These are phyloP conservation scores for Achroia grisella DNA, from an alignment of 1,140 invertebrate genomes.

Conservation along the genomic window DNA sequence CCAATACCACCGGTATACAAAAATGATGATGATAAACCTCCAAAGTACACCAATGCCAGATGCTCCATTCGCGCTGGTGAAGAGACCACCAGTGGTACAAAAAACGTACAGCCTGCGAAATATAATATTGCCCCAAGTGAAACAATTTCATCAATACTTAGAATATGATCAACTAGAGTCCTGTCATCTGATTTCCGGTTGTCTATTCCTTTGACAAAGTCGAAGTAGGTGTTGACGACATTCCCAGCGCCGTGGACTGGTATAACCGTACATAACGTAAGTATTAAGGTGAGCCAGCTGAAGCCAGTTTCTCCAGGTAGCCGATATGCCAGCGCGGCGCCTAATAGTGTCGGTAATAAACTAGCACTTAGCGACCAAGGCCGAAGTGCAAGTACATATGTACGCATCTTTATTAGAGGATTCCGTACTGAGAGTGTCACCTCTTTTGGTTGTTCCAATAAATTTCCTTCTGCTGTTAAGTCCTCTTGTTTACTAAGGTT, in stretches of 20 bases:
- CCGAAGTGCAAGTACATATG: conserved; percentile 88
- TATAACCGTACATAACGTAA: conserved; percentile 89
- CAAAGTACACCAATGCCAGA: conserved; percentile 94
- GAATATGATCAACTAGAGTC: conserved; percentile 92
- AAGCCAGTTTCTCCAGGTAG: conserved; percentile 81
- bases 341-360: conserved; percentile 90
- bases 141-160: conserved; percentile 90
- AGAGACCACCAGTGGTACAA: conserved; percentile 84
- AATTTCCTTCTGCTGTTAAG: conserved; percentile 50
- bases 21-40: conserved; percentile 96
- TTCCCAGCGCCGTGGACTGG: conserved; percentile 96
- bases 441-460: conserved; percentile 56
- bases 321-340: conserved; percentile 90
- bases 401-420: conserved; percentile 87
- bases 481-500: conserved; percentile 17
- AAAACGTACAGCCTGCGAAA: conserved; percentile 90
- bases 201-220: conserved; percentile 95
- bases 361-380: conserved; percentile 96
- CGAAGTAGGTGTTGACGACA: conserved; percentile 97
- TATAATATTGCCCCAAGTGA: conserved; percentile 91
- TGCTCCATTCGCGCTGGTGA: conserved; percentile 96
- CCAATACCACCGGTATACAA: conserved; percentile 95
- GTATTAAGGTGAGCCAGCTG: conserved; percentile 83
- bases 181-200: conserved; percentile 93
- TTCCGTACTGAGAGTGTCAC: conserved; percentile 33